Base-by-base conservation (phyloP, 1,140 invertebrate genomes). In the Chrysopa pallens region DNA sequence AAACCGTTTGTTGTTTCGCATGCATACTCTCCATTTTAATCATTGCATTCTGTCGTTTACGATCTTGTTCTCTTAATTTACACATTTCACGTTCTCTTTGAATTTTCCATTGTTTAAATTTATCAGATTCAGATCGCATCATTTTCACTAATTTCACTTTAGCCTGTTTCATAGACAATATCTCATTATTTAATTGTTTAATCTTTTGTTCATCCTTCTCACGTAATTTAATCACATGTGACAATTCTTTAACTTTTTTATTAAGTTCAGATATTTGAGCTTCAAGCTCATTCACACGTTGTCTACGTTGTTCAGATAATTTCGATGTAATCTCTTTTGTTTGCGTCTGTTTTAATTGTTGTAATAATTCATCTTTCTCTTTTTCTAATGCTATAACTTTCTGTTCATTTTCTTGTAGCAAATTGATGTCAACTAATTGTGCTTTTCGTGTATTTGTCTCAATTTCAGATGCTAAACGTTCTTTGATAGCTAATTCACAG, bases 121-220 rank as follows among this genome's bases (percentile, higher is more conserved):
- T 75, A 38, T 90, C 84, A 12, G 75, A 73, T 52, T 93, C 89
- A 42, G 72, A 71, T 11, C 82, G 77, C 82, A 93, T 91, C 53
- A 83, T 76, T 29, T 76, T 75, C 46, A 93, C 78, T 38, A 93
- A 64, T 56, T 80, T 81, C 0, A 93, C 83, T 60, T 84, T 78
- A 3, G 74, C 76, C 50, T 74, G 72, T 56, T 92, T 92, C 73
- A 92, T 78, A 6, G 58, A 56, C n/a, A 68, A 58, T 42, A 92
- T 81, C 56, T 92, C 87, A 29, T 63, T 66, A 42, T 78, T 75
- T 0, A 93, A 63, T 40, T 72, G 70, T 29, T 70, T 70, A 6
- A 90, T 81, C 54, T 84, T 80, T n/a, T 74, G 66, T 47, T 86
- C 80, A 27, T 82, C 77, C 54, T 80, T 81, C 49, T 89, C 82